Evolutionary conservation across 2,113 vertebrate species (phyloP).

Genomic region (Microtus pennsylvanicus): DNA sequence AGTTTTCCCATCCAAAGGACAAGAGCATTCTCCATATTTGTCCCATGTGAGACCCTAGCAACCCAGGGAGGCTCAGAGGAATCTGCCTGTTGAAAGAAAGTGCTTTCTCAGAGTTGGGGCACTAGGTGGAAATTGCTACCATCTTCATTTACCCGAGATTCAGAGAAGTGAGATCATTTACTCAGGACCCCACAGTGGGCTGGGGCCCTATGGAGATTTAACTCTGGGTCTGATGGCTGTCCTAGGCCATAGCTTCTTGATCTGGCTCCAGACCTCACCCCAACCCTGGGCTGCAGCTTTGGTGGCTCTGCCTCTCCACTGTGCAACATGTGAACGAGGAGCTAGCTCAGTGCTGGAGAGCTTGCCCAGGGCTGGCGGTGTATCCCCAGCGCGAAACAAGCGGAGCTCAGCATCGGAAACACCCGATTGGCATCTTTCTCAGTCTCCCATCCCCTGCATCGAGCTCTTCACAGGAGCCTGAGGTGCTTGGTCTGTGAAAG

Average conservation of each 20-base stretch:
- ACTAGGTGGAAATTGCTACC: rapidly evolving
- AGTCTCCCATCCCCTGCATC: neutral
- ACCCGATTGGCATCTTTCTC: neutral
- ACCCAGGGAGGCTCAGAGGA: neutral
- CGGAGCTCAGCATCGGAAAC: neutral
- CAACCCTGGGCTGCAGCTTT: rapidly evolving
- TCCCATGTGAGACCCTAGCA: rapidly evolving
- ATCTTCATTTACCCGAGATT: neutral
- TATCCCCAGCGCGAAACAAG: neutral
- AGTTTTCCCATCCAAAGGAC: neutral
- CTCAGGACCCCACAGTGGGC: neutral
- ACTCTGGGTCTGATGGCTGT: neutral
- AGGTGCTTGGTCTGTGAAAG: neutral
- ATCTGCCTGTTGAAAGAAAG: rapidly evolving
- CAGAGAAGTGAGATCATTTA: neutral
- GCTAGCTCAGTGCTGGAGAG: neutral
- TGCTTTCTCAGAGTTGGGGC: neutral
- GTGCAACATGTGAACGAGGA: rapidly evolving
- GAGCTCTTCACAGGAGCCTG: neutral
- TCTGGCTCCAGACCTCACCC: neutral
- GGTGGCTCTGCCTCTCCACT: neutral
- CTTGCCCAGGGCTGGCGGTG: neutral
- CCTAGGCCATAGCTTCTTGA: neutral
- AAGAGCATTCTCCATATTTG: neutral
- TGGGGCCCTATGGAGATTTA: neutral